Conservation (phyloP, 2,888 invertebrate species). For the Macroteleia sp. region DNA sequence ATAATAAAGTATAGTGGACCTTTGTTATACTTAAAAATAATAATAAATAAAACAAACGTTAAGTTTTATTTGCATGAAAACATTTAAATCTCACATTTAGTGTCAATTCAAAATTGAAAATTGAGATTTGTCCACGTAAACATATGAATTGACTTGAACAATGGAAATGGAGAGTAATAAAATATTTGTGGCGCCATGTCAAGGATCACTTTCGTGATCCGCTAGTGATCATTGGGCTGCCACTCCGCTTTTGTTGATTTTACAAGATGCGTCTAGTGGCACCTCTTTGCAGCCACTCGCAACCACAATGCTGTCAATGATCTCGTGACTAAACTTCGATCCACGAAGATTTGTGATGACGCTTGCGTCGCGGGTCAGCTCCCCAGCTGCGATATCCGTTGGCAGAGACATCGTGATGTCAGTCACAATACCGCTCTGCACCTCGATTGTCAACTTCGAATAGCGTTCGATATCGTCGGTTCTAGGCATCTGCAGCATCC, state of each 20-base stretch:
- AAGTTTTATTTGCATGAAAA: no score
- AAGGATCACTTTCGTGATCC: slow-evolving; percentile 54
- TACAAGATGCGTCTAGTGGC: slow-evolving; percentile 67
- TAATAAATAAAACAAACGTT: no score
- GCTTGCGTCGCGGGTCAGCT: slow-evolving; percentile 87
- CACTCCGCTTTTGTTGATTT: slow-evolving; percentile 74
- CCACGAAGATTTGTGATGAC: slow-evolving; percentile 88
- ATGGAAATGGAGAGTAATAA: no score
- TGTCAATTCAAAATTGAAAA: no score
- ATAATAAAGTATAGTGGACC: no score
- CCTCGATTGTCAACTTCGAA: slow-evolving; percentile 87
- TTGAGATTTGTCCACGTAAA: no score
- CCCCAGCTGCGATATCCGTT: slow-evolving; percentile 86
- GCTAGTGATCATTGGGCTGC: slow-evolving; percentile 74
- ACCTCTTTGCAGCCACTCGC: slow-evolving; percentile 79
- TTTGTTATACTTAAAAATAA: no score
- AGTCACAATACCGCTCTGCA: slow-evolving; percentile 87
- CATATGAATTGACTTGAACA: no score
- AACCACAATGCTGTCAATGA: slow-evolving; percentile 86
- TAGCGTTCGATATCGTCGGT: slow-evolving; percentile 73
- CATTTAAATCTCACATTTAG: no score
- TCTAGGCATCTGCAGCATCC: slow-evolving; percentile 87
- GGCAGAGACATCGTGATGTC: slow-evolving; percentile 88
- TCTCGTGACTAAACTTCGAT: slow-evolving; percentile 87
- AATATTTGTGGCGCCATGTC: no score